Evolutionary conservation across 2,888 invertebrate genomes (phyloP).

Genomic region (Ophonus ardosiacus): DNA sequence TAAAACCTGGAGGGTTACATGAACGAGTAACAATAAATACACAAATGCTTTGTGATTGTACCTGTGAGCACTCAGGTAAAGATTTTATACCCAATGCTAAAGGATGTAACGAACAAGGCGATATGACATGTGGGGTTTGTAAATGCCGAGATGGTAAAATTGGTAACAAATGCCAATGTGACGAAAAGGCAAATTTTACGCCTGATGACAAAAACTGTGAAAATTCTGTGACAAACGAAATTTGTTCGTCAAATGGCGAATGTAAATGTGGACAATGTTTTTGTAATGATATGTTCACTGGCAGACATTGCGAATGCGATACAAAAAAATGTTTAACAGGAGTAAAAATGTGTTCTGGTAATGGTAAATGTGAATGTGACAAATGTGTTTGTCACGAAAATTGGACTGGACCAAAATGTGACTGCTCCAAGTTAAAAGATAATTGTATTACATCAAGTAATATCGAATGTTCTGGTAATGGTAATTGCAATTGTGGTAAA

Average conservation of each 20-base stretch:
- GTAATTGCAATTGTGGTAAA: slow-evolving; percentile 82
- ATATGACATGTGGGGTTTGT: slow-evolving; percentile 81
- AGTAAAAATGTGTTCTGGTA: slow-evolving; percentile 63
- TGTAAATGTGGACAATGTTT: slow-evolving; percentile 83
- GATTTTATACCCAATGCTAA: slow-evolving; percentile 72
- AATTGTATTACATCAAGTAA: slow-evolving; percentile 77
- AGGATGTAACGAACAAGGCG: slow-evolving; percentile 75
- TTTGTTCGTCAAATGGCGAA: slow-evolving; percentile 75
- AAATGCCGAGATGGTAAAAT: slow-evolving; percentile 76
- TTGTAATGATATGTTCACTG: slow-evolving; percentile 69
- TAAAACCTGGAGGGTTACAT: slow-evolving; percentile 84
- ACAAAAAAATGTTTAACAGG: slow-evolving; percentile 70
- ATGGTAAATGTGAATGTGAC: not conserved
- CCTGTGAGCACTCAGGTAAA: slow-evolving; percentile 79
- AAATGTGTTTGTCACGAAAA: not conserved
- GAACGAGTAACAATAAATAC: slow-evolving; percentile 85
- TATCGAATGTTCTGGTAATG: slow-evolving; percentile 76
- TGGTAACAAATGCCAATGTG: slow-evolving; percentile 80
- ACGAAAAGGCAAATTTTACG: slow-evolving; percentile 68
- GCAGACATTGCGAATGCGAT: slow-evolving; percentile 81
- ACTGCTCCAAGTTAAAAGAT: not conserved
- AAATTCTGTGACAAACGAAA: slow-evolving; percentile 75
- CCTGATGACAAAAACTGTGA: slow-evolving; percentile 72
- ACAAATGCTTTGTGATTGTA: slow-evolving; percentile 84
- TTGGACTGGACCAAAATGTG: not conserved